Base-by-base conservation (phyloP, 2,797 vertebrate genomes). In the Bradypodion pumilum region DNA sequence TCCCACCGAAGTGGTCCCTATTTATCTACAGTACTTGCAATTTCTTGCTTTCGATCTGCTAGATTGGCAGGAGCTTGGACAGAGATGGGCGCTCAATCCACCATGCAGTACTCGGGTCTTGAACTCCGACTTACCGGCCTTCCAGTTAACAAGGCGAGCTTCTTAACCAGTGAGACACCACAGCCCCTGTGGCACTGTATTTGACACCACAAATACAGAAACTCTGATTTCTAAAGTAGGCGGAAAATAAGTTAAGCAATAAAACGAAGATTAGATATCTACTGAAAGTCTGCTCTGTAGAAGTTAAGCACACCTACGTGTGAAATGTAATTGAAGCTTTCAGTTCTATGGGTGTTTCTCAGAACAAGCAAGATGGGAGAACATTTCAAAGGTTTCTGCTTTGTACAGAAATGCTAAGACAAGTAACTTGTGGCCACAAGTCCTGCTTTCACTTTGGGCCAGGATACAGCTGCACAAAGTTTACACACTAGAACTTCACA, bases 261-360 rank as follows among this genome's bases (percentile, higher is more conserved):
- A 44, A 27, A 32, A 35, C 21, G 3, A 66, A 37, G 12, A 29
- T 63, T 59, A 73, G 29, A n/a, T n/a, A n/a, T n/a, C n/a, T n/a
- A n/a, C n/a, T n/a, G n/a, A n/a, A 44, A 29, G 19, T 59, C 27
- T 44, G 13, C 56, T 78, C 37, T 40, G 52, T 80, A 42, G 63
- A 27, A 72, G 7, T 49, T 12, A 5, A 7, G 1, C 12, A 49
- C 46, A 49, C 59, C 27, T 5, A 9, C 15, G 44, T n/a, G n/a
- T n/a, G n/a, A n/a, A n/a, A n/a, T n/a, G 37, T 65, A 59, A 37
- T 37, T 49, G 25, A 72, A 66, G n/a, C 73, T 84, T 84, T 84
- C 35, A 35, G n/a, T 35, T 29, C 25, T 29, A n/a, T 81, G 46
- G 68, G 79, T 80, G 52, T 87, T 87, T 80, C 81, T 80, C 65